Base-by-base conservation (phyloP, 2,113 vertebrate species). In the Callionymus lyra region DNA sequence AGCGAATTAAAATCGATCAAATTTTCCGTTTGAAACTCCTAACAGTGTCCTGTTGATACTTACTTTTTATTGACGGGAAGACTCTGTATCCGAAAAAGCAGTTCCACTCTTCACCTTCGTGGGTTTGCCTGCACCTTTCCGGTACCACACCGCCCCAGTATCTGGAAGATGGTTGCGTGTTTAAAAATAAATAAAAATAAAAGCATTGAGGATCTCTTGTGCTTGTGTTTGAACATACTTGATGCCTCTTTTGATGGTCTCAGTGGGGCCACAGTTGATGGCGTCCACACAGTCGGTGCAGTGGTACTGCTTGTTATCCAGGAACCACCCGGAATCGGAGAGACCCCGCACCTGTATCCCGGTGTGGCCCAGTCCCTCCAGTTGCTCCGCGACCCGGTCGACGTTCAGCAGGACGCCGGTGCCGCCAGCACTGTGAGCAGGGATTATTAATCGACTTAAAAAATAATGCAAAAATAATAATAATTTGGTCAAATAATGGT, bases 41-140 rank as follows among this genome's bases (percentile, higher is more conserved):
- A 27, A 27, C 8, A 8, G 4, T 5, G 4, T 27, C 8, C 8
- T 17, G 33, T 15, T 12, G 6, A 53, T 34, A 81, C 91, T 84
- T 80, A 97, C 95, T 93, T 83, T 88, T 91, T 71, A 99, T 87
- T 8, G 93, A 93, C 0, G 93, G 92, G 64, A 92, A 99, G 45
- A 98, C 85, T 82, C 95, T 91, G 62, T 99, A 99, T 9, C 95
- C 95, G 43, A 99, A 97, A 75, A 98, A 99, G 63, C 95, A 98
- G 72, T 98, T 97, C 95, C 95, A 99, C 56, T 99, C 93, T 41
- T 97, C 90, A 48, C 91, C 95, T 42, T 88, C 86, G 62, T 93
- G 89, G 61, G 89, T 84, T 59, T 89, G 77, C 45, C 76, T 87
- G 44, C 95, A 99, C 68, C 82, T 88, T 47, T 97, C 89, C 0